Percentiles rank a stretch among this genome's conserved stretches.
These are phyloP conservation scores for Chondrosia reniformis DNA, from an alignment of 37 sponge, comb jelly and placozoan species.

Conservation along the genomic window DNA sequence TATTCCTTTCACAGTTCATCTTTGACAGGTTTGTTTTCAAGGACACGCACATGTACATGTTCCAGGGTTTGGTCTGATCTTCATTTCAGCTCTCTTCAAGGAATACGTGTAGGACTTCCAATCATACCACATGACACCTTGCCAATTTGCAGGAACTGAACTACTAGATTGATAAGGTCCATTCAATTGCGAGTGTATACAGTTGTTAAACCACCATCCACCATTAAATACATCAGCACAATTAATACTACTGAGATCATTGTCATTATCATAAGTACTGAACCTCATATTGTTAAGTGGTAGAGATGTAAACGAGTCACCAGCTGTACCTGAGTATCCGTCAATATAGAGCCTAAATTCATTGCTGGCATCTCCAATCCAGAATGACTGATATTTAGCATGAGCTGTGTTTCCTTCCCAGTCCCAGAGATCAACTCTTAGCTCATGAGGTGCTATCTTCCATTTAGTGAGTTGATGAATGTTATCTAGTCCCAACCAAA, in stretches of 20 bases:
- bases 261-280: constrained; percentile 10
- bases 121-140: constrained; percentile 8
- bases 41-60: no score
- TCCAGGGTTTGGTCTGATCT: background rate
- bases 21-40: no score
- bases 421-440: constrained; percentile 8
- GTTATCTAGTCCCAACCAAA: constrained; percentile 2
- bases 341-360: background rate
- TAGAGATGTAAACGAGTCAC: no score
- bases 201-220: constrained; percentile 13
- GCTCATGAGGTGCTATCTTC: background rate
- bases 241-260: background rate
- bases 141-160: background rate
- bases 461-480: background rate
- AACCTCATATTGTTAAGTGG: background rate
- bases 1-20: no score
- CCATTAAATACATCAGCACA: constrained; percentile 3
- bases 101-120: constrained; percentile 9
- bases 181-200: background rate
- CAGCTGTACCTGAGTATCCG: background rate
- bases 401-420: no score
- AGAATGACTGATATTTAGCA: constrained; percentile 1
- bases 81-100: constrained; percentile 15
- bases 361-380: background rate
- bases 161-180: background rate